These are phyloP conservation scores for Erpetoichthys calabaricus DNA, from an alignment of 2,797 vertebrate species.

Conservation along the genomic window DNA sequence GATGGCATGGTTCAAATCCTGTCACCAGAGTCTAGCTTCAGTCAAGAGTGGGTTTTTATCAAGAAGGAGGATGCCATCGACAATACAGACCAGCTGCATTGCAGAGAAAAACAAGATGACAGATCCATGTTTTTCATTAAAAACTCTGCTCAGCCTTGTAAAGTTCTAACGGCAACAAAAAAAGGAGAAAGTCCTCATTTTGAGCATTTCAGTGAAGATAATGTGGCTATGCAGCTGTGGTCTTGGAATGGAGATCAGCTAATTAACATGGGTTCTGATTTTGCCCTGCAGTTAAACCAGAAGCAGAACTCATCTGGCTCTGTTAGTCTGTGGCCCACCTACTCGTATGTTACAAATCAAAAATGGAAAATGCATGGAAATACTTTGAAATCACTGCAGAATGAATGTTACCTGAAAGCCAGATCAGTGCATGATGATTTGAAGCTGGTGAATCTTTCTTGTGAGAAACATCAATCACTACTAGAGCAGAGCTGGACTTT, in stretches of 20 bases:
- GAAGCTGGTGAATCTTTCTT: not conserved
- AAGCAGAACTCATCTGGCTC: not conserved
- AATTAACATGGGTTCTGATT: conserved; percentile 2
- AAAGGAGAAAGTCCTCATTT: conserved; percentile 6
- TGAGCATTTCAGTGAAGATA: conserved; percentile 1
- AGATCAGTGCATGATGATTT: no score
- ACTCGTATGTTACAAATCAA: conserved; percentile 5
- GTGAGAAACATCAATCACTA: not conserved
- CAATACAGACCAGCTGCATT: conserved; percentile 1
- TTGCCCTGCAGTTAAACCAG: conserved; percentile 3
- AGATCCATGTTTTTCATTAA: conserved; percentile 7
- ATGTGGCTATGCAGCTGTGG: conserved; percentile 7
- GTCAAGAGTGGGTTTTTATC: conserved; percentile 8
- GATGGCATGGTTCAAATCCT: conserved; percentile 4
- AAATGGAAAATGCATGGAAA: conserved; percentile 1
- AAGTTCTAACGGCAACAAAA: not conserved
- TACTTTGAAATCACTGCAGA: not conserved
- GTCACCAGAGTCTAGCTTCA: not conserved
- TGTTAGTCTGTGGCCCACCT: conserved; percentile 4
- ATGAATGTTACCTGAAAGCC: conserved; percentile 6
- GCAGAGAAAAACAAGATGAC: not conserved
- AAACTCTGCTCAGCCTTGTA: conserved; percentile 5
- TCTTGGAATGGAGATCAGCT: conserved; percentile 3
- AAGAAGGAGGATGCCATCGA: conserved; percentile 2
- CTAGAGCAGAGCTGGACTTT: conserved; percentile 5